phyloP scores from a whole-genome alignment of 2,797 vertebrate genomes.

The Podarcis siculus region DNA sequence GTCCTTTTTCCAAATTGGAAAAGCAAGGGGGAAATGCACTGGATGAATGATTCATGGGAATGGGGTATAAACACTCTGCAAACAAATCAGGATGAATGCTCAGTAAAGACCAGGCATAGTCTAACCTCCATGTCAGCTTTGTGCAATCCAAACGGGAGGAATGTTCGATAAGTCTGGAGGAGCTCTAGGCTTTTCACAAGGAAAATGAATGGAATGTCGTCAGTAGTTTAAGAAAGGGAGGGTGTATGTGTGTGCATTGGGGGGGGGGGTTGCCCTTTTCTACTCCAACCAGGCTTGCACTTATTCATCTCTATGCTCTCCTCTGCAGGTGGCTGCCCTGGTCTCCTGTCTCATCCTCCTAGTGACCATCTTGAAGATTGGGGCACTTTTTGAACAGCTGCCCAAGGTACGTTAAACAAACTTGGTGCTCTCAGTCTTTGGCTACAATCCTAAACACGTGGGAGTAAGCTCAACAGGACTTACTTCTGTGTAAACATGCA shows the following conservation, averaged over 20 bases:
- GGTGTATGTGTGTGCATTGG: background rate
- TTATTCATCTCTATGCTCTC: accelerated
- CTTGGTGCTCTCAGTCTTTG: accelerated
- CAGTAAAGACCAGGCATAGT: too few species aligned
- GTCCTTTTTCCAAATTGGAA: too few species aligned
- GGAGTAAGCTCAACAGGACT: too few species aligned
- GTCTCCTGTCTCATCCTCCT: slow-evolving; percentile 89
- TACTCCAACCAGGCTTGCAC: too few species aligned
- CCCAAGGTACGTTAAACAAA: slow-evolving; percentile 85
- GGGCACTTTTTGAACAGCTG: slow-evolving; percentile 87
- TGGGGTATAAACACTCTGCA: too few species aligned
- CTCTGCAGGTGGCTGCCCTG: slow-evolving; percentile 86
- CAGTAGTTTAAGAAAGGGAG: background rate
- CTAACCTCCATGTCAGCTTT: too few species aligned
- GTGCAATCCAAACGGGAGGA: too few species aligned
- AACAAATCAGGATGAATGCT: too few species aligned
- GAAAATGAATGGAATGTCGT: background rate
- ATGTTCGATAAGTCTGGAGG: background rate
- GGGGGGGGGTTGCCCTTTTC: background rate
- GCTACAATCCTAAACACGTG: background rate
- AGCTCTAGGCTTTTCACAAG: background rate
- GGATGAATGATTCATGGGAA: too few species aligned
- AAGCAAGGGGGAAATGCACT: too few species aligned
- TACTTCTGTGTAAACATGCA: background rate
- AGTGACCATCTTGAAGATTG: slow-evolving; percentile 89